phyloP scores from a whole-genome alignment of 2,888 invertebrate genomes.

The Troilus luridus region DNA sequence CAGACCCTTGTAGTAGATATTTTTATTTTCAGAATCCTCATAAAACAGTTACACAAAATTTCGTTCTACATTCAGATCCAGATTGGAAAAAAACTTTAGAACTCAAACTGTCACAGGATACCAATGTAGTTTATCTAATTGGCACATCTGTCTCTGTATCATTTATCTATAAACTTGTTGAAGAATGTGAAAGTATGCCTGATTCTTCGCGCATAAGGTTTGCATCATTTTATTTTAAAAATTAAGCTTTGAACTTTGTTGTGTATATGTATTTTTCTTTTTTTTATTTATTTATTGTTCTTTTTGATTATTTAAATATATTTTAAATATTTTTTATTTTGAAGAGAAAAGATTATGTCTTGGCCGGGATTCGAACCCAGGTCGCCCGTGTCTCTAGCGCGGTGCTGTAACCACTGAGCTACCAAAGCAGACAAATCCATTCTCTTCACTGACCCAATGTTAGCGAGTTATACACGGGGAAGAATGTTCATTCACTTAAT shows the following conservation, averaged over 20 bases:
- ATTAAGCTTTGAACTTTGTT: neutral
- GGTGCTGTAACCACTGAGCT: too few species aligned
- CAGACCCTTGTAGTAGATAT: neutral
- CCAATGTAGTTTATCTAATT: neutral
- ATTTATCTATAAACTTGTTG: neutral
- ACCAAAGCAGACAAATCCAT: too few species aligned
- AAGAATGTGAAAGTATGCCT: neutral
- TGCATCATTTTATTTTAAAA: neutral
- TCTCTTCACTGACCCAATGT: too few species aligned
- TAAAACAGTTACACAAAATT: neutral
- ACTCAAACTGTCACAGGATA: neutral
- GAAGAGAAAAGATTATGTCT: too few species aligned
- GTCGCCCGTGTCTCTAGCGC: too few species aligned
- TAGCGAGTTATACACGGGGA: too few species aligned
- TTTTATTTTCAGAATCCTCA: slow-evolving; percentile 9
- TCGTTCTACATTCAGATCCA: neutral
- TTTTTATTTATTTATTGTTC: too few species aligned
- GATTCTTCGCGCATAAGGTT: slow-evolving; percentile 3
- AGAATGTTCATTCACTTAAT: too few species aligned
- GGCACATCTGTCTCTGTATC: neutral
- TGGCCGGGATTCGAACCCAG: too few species aligned
- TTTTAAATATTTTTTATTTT: too few species aligned
- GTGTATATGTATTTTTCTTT: too few species aligned
- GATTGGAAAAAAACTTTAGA: neutral
- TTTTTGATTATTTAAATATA: too few species aligned